Base-by-base conservation (phyloP, 2,113 vertebrate species). In the Ammodytes dubius region DNA sequence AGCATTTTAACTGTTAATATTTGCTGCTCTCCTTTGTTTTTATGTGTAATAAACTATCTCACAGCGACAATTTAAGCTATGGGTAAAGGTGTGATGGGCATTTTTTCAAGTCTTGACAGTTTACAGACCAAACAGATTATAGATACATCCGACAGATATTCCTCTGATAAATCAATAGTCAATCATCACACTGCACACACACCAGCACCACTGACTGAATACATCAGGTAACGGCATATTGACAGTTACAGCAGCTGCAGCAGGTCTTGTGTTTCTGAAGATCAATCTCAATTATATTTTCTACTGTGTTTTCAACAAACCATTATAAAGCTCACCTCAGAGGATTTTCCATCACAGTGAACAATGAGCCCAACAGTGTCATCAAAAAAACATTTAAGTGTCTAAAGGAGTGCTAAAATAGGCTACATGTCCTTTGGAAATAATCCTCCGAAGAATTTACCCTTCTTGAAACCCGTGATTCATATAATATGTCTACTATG, bases 291-390 rank as follows among this genome's bases (percentile, higher is more conserved):
- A 19, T 64, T 54, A 6, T 15, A 37, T 46, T 39, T 64, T 57
- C 53, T 40, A 27, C 11, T 60, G 37, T 60, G 66, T 6, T 61
- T 65, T 73, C n/a, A 50, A 52, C 12, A 6, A 63, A 19, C 7
- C 12, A 2, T 1, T 4, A n/a, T 17, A 27, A 47, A 14, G 49
- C 19, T 45, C 65, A 45, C 1, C 19, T n/a, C 19, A 66, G 58
- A 46, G 0, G 3, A 10, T 17, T 70, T 74, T 52, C 52, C 39
- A 14, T 42, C 27, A 35, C 17, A 67, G 3, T 35, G 39, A 64
- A 70, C 63, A 81, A 77, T 27, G 72, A 63, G 61, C 52, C 73
- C 77, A 57, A 49, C 72, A 78, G 73, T 61, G 59, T 75, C 50
- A 86, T 82, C 66, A 79, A 57, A 27, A 43, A 4, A 27, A 1